Percentiles rank a stretch among this genome's conserved stretches.
phyloP scores from a whole-genome alignment of 2,113 vertebrate genomes.

The Ovis canadensis region DNA sequence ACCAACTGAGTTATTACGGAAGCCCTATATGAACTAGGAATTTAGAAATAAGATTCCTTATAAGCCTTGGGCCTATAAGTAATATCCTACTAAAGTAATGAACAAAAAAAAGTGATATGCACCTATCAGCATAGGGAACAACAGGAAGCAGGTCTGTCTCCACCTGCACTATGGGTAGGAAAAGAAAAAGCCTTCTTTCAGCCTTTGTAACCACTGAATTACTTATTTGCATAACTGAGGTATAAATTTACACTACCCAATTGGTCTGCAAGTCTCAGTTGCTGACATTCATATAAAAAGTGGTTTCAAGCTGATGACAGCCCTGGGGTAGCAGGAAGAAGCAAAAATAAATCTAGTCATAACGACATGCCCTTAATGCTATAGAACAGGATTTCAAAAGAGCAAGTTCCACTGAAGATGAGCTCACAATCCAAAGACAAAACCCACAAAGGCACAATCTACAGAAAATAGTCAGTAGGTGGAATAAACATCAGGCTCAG shows the following conservation, averaged over 20 bases:
- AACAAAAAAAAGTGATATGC: neutral
- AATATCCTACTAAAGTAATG: neutral
- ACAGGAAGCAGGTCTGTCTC: neutral
- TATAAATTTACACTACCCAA: neutral
- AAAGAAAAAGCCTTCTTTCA: neutral
- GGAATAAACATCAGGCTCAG: neutral
- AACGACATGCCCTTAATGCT: neutral
- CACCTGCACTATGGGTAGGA: neutral
- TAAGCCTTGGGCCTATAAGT: neutral
- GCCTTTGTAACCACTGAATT: neutral
- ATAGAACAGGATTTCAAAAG: neutral
- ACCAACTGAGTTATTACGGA: neutral
- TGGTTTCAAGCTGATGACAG: neutral
- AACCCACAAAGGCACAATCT: neutral
- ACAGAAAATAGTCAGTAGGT: neutral
- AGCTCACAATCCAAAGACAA: neutral
- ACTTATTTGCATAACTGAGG: neutral
- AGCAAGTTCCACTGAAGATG: neutral
- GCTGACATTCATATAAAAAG: conserved; percentile 3
- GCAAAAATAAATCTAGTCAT: neutral
- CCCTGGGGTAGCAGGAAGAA: neutral
- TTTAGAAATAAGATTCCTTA: neutral
- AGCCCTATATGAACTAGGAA: neutral
- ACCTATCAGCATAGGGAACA: neutral
- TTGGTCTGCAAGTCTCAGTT: neutral